These are phyloP conservation scores for Anneissia japonica DNA, from an alignment of 35 echinoderm and acorn worm genomes.

Conservation along the genomic window DNA sequence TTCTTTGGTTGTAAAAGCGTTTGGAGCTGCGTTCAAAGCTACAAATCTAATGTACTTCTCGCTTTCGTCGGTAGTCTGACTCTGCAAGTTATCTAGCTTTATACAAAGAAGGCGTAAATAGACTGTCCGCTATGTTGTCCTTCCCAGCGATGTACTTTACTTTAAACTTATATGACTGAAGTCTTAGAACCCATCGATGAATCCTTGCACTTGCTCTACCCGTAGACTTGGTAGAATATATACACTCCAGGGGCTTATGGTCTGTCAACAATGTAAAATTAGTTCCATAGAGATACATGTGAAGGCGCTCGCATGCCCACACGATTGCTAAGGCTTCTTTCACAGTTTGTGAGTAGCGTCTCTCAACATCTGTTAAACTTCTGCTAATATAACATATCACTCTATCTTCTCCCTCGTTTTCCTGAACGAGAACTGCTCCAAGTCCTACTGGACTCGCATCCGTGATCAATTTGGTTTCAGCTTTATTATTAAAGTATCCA, in stretches of 20 bases:
- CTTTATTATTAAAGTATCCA: neutral
- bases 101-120: neutral
- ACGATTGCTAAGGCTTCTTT: constrained; percentile 14
- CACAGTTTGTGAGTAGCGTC: constrained; percentile 14
- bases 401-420: neutral
- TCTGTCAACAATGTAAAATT: neutral
- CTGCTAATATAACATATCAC: constrained; percentile 1
- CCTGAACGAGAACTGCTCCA: neutral
- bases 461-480: too few species aligned
- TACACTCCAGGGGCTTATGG: neutral
- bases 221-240: neutral
- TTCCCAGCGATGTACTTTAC: constrained; percentile 32
- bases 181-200: constrained; percentile 13
- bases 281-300: constrained; percentile 5
- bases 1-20: neutral
- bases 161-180: constrained; percentile 29
- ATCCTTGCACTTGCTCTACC: constrained; percentile 21
- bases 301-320: constrained; percentile 19
- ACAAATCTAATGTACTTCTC: constrained; percentile 29
- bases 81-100: too few species aligned
- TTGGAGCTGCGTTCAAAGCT: neutral
- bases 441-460: constrained; percentile 15
- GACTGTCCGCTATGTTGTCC: neutral
- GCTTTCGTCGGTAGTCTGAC: neutral
- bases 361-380: constrained; percentile 11